A percentile compares a stretch with the other conserved stretches of the same genome.
Evolutionary conservation across 1,140 invertebrate genomes (phyloP).

Genomic region (Scaptomyza graminum): DNA sequence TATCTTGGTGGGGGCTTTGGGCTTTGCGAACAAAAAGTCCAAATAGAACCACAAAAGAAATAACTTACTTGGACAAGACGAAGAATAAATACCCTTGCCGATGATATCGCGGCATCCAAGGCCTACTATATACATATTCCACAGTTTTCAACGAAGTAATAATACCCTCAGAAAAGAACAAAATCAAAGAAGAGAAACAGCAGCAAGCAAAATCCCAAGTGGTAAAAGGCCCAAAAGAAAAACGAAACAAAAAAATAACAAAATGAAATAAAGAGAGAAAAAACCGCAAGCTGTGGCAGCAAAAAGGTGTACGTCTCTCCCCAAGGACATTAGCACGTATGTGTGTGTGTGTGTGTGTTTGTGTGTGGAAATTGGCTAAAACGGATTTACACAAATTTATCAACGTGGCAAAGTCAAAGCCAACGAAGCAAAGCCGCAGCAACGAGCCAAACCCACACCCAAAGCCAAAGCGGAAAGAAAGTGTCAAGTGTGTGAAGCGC

Average conservation of each 20-base stretch:
- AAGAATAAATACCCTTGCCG: no score
- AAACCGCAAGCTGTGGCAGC: conserved; percentile 53
- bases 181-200: background rate
- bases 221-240: conserved; percentile 34
- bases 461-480: conserved; percentile 64
- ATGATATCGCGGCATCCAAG: background rate
- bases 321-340: conserved; percentile 63
- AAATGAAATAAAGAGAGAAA: conserved; percentile 24
- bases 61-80: no score
- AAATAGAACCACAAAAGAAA: background rate
- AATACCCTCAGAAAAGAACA: background rate
- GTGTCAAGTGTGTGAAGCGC: conserved; percentile 67
- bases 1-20: conserved; percentile 24
- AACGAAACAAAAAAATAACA: background rate
- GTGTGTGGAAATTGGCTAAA: conserved; percentile 76
- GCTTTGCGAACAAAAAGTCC: conserved; percentile 12
- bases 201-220: conserved; percentile 32
- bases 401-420: conserved; percentile 73
- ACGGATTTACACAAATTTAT: conserved; percentile 82
- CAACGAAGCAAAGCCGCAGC: conserved; percentile 67
- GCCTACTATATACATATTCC: background rate
- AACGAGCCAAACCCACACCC: conserved; percentile 40
- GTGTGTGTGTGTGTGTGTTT: conserved; percentile 28
- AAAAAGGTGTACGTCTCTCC: conserved; percentile 53
- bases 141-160: background rate